Evolutionary conservation across 1,140 invertebrate genomes (phyloP).

Genomic region (Sitobion miscanthi): DNA sequence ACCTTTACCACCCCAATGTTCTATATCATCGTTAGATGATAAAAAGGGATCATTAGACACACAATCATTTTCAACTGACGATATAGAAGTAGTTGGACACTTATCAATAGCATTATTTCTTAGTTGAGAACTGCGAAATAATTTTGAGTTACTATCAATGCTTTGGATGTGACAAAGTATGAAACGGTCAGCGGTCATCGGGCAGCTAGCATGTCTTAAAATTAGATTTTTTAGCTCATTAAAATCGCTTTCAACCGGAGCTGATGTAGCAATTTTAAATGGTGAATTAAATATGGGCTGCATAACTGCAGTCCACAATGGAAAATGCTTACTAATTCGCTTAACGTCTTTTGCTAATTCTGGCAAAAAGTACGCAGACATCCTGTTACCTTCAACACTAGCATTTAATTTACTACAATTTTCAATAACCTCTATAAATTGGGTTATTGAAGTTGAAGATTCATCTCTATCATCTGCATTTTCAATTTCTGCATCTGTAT

Average conservation of each 20-base stretch:
- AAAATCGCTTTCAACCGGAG: conserved; percentile 19
- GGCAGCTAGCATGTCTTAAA: not conserved
- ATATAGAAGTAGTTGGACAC: not conserved
- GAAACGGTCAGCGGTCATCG: not conserved
- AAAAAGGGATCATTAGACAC: not conserved
- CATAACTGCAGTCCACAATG: conserved; percentile 23
- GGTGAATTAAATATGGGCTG: not conserved
- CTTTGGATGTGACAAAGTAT: not conserved
- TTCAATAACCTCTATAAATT: not conserved
- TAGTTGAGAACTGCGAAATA: conserved; percentile 16
- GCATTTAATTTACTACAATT: not conserved
- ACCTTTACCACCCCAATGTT: conserved; percentile 7
- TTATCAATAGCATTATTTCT: not conserved
- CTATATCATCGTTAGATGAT: not conserved
- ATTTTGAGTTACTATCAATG: conserved; percentile 10
- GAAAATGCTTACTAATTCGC: conserved; percentile 5
- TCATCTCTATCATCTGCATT: not conserved
- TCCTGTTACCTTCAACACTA: not conserved
- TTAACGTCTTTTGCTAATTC: conserved; percentile 34
- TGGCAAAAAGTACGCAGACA: not conserved
- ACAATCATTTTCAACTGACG: not conserved
- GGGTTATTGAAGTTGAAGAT: not conserved
- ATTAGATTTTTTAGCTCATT: not conserved
- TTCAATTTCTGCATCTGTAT: not conserved
- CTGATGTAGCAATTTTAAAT: not conserved